A percentile compares a stretch with the other conserved stretches of the same genome.
Conservation (phyloP, 2,113 vertebrate genomes). For the Saccopteryx leptura region DNA sequence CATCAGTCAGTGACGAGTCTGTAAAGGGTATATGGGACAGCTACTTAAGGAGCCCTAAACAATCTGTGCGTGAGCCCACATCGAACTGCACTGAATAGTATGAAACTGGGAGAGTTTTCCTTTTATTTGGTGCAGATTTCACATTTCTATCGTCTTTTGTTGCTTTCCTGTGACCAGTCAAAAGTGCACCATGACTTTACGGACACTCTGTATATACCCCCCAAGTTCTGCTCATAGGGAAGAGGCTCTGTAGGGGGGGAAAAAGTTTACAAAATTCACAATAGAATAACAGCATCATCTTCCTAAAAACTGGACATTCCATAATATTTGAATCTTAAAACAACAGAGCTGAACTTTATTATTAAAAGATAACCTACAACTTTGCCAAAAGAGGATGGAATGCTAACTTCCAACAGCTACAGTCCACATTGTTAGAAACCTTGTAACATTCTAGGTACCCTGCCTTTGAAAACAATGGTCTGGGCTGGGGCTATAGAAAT, state of each 20-base stretch:
- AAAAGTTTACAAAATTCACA: background rate
- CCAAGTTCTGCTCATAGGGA: background rate
- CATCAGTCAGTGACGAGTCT: too few relatives aligned
- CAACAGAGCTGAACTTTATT: background rate
- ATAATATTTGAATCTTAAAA: slow-evolving; percentile 51
- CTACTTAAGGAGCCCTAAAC: too few relatives aligned
- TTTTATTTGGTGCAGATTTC: too few relatives aligned
- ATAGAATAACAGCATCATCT: background rate
- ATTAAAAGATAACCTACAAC: background rate
- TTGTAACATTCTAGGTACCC: background rate
- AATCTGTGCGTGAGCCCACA: too few relatives aligned
- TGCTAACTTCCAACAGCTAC: background rate
- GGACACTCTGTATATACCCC: too few relatives aligned
- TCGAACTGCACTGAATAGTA: too few relatives aligned
- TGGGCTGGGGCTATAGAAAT: background rate
- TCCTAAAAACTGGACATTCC: background rate
- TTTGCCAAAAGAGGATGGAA: slow-evolving; percentile 13
- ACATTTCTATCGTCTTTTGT: too few relatives aligned
- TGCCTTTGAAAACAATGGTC: slow-evolving; percentile 9
- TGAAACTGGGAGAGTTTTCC: too few relatives aligned
- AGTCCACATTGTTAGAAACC: slow-evolving; percentile 6
- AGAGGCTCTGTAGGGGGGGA: background rate
- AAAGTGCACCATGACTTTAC: too few relatives aligned
- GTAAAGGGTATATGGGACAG: too few relatives aligned
- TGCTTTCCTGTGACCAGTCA: too few relatives aligned